These are phyloP conservation scores for Macropis europaea DNA, from an alignment of 2,888 invertebrate genomes.

Conservation along the genomic window DNA sequence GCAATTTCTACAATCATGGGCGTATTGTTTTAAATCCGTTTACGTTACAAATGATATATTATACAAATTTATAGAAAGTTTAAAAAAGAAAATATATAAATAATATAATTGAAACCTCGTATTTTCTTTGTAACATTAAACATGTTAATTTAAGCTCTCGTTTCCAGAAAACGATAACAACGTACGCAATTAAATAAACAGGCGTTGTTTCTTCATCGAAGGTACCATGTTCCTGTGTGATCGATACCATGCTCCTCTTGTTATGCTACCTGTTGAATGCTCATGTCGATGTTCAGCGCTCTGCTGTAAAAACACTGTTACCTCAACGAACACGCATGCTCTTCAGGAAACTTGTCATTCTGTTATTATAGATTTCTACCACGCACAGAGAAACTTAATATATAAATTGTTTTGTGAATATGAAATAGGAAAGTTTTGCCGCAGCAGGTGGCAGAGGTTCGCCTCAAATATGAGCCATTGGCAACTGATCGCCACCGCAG, in stretches of 20 bases:
- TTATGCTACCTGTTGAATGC: constrained; percentile 16
- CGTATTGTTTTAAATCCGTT: constrained; percentile 19
- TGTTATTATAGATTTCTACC: too few species aligned
- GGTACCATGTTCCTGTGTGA: neutral
- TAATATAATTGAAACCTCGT: constrained; percentile 36
- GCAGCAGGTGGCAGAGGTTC: neutral
- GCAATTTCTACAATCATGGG: constrained; percentile 21
- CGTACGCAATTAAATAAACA: too few species aligned
- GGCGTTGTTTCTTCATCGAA: neutral
- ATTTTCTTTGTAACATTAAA: too few species aligned
- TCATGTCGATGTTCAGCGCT: neutral
- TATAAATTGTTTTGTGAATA: neutral
- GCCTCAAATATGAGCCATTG: constrained; percentile 73
- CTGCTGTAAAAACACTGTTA: neutral
- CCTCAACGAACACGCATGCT: neutral
- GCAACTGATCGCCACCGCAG: constrained; percentile 66
- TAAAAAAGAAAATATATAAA: constrained; percentile 64
- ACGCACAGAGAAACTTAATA: too few species aligned
- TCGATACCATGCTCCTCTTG: neutral
- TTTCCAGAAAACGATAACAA: too few species aligned
- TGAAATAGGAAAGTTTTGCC: neutral
- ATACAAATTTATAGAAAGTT: constrained; percentile 62
- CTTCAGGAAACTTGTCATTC: neutral
- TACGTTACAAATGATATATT: constrained; percentile 56
- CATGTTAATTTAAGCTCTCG: neutral